These are phyloP conservation scores for Hylomyscus alleni DNA, from an alignment of 2,797 vertebrate genomes.

Conservation along the genomic window DNA sequence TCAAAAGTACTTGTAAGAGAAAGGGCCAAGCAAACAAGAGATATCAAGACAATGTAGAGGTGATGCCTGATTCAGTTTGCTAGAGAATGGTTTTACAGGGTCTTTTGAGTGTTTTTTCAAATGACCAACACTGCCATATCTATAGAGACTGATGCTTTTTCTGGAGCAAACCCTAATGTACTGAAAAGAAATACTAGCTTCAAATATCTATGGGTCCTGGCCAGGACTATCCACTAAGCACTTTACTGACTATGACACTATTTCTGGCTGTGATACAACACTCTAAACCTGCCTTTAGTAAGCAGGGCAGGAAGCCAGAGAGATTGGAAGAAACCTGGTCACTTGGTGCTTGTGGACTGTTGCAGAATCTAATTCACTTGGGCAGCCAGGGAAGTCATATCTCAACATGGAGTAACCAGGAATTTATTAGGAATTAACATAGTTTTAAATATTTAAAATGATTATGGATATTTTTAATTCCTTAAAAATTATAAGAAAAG, in stretches of 20 bases:
- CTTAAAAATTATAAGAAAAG: background rate
- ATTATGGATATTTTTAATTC: background rate
- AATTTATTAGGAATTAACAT: background rate
- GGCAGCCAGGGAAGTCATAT: background rate
- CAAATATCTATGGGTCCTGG: background rate
- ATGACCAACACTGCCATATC: background rate
- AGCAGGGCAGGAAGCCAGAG: background rate
- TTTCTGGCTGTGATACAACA: background rate
- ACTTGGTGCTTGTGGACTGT: background rate
- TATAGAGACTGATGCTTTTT: background rate
- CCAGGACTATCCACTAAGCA: background rate
- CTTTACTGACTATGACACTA: background rate
- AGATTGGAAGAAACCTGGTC: background rate
- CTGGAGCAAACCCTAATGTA: background rate
- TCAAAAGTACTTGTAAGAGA: background rate
- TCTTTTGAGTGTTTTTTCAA: background rate
- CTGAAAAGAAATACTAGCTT: background rate
- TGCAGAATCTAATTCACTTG: background rate
- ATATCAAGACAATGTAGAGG: background rate
- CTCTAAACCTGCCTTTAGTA: background rate
- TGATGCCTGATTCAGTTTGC: background rate
- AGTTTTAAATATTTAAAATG: slow-evolving; percentile 10
- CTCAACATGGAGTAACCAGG: background rate
- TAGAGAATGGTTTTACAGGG: background rate
- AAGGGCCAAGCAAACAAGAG: accelerated